phyloP scores from a whole-genome alignment of 2,113 vertebrate genomes.

The Haliaeetus leucogaster region DNA sequence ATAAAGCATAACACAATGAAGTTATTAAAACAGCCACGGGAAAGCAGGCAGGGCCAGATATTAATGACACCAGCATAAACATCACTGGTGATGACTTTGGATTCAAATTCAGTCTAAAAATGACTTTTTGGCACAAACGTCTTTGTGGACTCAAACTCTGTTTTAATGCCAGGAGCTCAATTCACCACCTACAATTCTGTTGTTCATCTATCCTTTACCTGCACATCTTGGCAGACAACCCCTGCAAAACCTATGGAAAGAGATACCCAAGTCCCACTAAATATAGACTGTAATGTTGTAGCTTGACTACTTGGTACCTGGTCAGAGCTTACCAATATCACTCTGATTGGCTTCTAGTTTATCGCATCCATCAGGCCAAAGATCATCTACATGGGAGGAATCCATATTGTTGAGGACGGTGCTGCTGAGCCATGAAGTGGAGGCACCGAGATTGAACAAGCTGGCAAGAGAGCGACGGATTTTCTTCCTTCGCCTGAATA shows the following conservation, averaged over 20 bases:
- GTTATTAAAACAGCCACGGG: background rate
- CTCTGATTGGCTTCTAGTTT: background rate
- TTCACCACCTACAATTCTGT: background rate
- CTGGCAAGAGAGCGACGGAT: conserved; percentile 68
- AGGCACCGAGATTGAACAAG: conserved; percentile 72
- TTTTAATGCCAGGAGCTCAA: background rate
- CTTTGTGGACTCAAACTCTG: background rate
- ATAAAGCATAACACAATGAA: background rate
- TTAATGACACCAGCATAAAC: background rate
- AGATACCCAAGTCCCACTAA: background rate
- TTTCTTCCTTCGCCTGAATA: conserved; percentile 78
- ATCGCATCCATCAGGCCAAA: conserved; percentile 32
- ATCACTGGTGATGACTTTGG: background rate
- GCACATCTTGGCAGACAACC: background rate
- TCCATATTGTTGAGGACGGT: conserved; percentile 60
- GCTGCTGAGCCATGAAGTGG: conserved; percentile 76
- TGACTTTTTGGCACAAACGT: background rate
- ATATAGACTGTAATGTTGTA: background rate
- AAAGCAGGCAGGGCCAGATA: background rate
- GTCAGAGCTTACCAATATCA: background rate
- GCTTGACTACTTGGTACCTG: background rate
- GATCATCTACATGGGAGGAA: background rate
- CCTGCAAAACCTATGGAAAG: background rate
- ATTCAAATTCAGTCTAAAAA: background rate
- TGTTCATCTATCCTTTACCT: background rate